A percentile compares a stretch with the other conserved stretches of the same genome.
Conservation (phyloP, 2,797 vertebrate genomes). For the Jordanella pulchra region DNA sequence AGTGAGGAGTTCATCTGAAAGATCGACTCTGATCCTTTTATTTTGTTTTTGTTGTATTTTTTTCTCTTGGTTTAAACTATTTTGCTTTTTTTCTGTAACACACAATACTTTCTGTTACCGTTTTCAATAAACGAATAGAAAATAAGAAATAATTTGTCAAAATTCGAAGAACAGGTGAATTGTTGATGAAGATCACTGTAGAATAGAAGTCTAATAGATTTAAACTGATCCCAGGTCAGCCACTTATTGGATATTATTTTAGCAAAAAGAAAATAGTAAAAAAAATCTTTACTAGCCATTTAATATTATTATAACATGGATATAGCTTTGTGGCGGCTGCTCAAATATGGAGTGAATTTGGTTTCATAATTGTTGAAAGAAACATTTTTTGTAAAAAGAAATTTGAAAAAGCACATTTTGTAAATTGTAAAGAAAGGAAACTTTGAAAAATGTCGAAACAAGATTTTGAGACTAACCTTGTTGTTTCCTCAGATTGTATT, state of each 20-base stretch:
- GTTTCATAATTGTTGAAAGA: too few species aligned
- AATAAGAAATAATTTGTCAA: neutral
- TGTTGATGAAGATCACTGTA: neutral
- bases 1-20: neutral
- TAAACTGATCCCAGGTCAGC: constrained; percentile 2
- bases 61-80: neutral
- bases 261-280: neutral
- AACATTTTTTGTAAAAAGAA: too few species aligned
- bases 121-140: neutral
- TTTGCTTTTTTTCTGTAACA: neutral
- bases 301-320: neutral
- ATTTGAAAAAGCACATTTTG: too few species aligned
- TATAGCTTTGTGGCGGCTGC: neutral
- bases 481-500: too few species aligned
- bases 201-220: neutral
- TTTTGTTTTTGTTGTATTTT: neutral
- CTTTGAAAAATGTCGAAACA: too few species aligned
- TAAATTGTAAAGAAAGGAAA: too few species aligned
- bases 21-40: neutral
- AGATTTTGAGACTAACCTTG: too few species aligned
- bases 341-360: neutral
- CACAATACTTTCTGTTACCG: neutral
- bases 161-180: neutral
- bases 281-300: neutral
- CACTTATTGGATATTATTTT: neutral